Conservation (phyloP, 1,140 invertebrate genomes). For the Musca domestica region DNA sequence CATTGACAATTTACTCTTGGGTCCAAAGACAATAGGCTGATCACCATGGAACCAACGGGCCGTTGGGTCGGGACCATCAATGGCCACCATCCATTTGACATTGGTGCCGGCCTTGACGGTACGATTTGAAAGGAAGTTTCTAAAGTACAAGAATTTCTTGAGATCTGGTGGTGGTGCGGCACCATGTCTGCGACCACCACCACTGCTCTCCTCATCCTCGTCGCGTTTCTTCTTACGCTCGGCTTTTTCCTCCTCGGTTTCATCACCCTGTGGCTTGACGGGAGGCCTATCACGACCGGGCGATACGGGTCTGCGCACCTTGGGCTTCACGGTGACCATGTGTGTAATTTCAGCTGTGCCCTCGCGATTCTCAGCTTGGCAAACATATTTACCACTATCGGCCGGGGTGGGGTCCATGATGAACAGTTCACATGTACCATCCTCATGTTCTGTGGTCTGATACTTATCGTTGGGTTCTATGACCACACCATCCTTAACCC, state of each 20-base stretch:
- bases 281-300: slow-evolving; percentile 42
- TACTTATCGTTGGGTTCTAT: slow-evolving; percentile 58
- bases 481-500: slow-evolving; percentile 73
- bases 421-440: slow-evolving; percentile 70
- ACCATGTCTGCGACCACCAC: slow-evolving; percentile 33
- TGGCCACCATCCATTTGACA: slow-evolving; percentile 71
- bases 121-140: slow-evolving; percentile 66
- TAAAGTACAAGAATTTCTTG: slow-evolving; percentile 68
- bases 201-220: slow-evolving; percentile 31
- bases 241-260: slow-evolving; percentile 33
- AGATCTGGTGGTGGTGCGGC: slow-evolving; percentile 52
- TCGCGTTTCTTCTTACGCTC: slow-evolving; percentile 41
- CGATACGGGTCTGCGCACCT: slow-evolving; percentile 36
- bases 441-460: slow-evolving; percentile 57
- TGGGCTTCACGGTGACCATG: slow-evolving; percentile 43
- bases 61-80: slow-evolving; percentile 70
- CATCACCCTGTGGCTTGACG: slow-evolving; percentile 30
- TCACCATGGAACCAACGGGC: slow-evolving; percentile 72
- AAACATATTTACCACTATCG: slow-evolving; percentile 75
- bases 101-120: slow-evolving; percentile 63
- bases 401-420: slow-evolving; percentile 61
- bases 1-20: slow-evolving; percentile 56
- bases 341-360: slow-evolving; percentile 49
- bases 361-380: slow-evolving; percentile 61
- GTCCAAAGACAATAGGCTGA: slow-evolving; percentile 50